phyloP scores from a whole-genome alignment of 2,113 vertebrate species.

The Pristiophorus japonicus region DNA sequence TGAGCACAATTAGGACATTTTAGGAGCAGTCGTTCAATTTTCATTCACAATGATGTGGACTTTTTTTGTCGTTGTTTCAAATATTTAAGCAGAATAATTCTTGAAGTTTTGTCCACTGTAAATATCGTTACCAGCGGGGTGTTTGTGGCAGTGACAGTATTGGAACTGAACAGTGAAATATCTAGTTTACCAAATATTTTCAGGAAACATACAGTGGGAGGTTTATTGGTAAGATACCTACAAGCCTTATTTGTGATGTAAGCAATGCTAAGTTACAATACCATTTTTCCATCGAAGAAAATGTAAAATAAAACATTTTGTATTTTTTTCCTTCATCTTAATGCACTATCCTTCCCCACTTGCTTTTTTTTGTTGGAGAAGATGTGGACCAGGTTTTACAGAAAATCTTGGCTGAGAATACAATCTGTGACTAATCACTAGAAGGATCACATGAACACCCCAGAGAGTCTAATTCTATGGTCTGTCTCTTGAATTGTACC shows the following conservation, averaged over 20 bases:
- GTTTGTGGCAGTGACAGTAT: no score
- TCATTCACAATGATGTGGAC: background rate
- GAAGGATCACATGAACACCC: background rate
- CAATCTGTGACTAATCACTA: background rate
- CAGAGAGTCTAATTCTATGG: background rate
- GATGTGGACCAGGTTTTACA: background rate
- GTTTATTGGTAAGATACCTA: no score
- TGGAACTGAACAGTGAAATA: no score
- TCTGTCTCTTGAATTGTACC: background rate
- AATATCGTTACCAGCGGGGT: no score
- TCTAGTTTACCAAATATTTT: no score
- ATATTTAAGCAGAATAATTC: background rate
- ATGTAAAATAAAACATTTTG: no score
- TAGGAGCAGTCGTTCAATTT: background rate
- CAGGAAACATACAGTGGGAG: no score
- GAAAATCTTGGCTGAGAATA: background rate
- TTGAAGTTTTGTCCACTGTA: background rate
- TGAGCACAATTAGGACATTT: background rate
- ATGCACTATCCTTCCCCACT: no score
- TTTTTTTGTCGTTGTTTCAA: background rate
- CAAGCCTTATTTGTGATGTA: no score
- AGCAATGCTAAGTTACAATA: no score
- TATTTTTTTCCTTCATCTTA: no score
- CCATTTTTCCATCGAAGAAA: no score
- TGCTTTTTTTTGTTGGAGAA: background rate